These are phyloP conservation scores for Drosophila bifasciata DNA, from an alignment of 1,140 invertebrate species.

Conservation along the genomic window DNA sequence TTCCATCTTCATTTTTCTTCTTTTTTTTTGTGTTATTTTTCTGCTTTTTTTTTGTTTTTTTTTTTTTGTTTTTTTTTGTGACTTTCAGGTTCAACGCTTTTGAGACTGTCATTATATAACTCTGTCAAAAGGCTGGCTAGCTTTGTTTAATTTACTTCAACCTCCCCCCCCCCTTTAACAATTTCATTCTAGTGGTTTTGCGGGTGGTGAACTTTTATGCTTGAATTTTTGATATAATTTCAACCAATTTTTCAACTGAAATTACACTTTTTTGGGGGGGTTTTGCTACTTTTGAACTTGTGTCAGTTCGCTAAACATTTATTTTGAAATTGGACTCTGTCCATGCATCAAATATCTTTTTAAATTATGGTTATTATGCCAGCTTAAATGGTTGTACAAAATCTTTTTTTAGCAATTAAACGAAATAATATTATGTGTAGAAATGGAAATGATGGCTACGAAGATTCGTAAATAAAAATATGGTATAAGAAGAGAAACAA, in stretches of 20 bases:
- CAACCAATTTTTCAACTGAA: constrained; percentile 9
- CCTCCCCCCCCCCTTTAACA: neutral
- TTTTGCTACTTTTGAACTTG: constrained; percentile 10
- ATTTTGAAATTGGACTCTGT: constrained; percentile 17
- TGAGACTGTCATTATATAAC: constrained; percentile 54
- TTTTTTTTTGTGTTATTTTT: constrained; percentile 14
- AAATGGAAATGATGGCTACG: neutral
- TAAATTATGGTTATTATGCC: constrained; percentile 20
- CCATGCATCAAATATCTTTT: constrained; percentile 28
- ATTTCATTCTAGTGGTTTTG: constrained; percentile 15
- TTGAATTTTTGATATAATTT: constrained; percentile 41
- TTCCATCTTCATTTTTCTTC: constrained; percentile 4
- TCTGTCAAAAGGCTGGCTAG: constrained; percentile 26
- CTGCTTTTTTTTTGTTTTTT: constrained; percentile 26
- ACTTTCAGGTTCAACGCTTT: constrained; percentile 32
- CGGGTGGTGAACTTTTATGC: constrained; percentile 35
- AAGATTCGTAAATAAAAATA: too few species aligned
- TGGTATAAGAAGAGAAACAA: too few species aligned
- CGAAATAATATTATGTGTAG: neutral
- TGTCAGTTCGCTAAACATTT: constrained; percentile 36
- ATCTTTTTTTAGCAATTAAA: constrained; percentile 10
- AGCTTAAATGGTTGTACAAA: constrained; percentile 28
- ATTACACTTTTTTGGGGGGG: constrained; percentile 20
- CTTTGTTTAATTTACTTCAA: neutral
- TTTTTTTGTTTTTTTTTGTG: constrained; percentile 21